Base-by-base conservation (phyloP, 1,140 invertebrate species). In the Thalassaphorura encarpata region DNA sequence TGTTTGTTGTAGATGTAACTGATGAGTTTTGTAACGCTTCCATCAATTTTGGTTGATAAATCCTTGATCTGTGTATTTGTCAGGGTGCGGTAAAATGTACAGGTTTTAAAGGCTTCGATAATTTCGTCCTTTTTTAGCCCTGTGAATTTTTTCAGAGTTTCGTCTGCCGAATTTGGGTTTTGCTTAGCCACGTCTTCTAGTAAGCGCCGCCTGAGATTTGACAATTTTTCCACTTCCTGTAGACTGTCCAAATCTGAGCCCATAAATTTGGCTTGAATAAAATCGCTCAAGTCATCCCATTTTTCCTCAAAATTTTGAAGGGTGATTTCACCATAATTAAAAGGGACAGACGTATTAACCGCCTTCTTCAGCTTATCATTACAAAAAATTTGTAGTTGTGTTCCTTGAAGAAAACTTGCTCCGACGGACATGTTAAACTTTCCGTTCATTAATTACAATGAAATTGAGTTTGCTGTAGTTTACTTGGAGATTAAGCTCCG, bases 1-100 rank as follows among this genome's bases (percentile, higher is more conserved):
- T 56, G 19, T 21, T 56, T 42, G 21, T 56, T 56, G 47, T 56
- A 47, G 41, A 56, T 56, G 47, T 56, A 56, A 43, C 50, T 56
- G 47, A 56, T 27, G 5, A 56, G 54, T n/a, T 46, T 50, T 6
- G 54, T 50, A 50, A 56, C 50, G 16, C 5, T 16, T 8, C 8
- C 18, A 31, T 56, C 54, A 6, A 56, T 26, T 42, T 42, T 39
- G 2, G 13, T 8, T 16, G 46, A 3, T 2, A 8, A 2, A 29
- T 29, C 27, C 19, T 27, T 42, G 4, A 50, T 31, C 13, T 26
- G 6, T 3, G n/a, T 3, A 40, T 49, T 43, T 26, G 33, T 50
- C 23, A 56, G 28, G 4, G 23, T 28, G 19, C 18, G 39, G 54
- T 50, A 55, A 36, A 48, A 55, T 36, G 39, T 2, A 29, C 43